Percentiles rank a stretch among this genome's conserved stretches.
phyloP scores from a whole-genome alignment of 2,113 vertebrate species.

The Ctenodactylus gundi region DNA sequence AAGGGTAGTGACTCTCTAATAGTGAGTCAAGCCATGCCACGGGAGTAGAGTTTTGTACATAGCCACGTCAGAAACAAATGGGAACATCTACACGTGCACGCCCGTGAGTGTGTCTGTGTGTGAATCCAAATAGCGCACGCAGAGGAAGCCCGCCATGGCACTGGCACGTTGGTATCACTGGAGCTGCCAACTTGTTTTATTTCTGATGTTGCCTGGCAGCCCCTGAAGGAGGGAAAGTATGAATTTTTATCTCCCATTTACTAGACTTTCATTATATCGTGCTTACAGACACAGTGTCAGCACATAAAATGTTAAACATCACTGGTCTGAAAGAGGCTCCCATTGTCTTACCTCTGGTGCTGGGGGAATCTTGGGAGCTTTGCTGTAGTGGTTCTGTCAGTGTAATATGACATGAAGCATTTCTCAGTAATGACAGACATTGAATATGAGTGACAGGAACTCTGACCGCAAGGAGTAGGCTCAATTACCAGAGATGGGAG shows the following conservation, averaged over 20 bases:
- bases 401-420: constrained; percentile 86
- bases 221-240: constrained; percentile 78
- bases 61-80: background rate
- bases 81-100: background rate
- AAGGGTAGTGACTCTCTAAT: background rate
- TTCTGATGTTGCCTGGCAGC: constrained; percentile 73
- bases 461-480: constrained; percentile 85
- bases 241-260: constrained; percentile 81
- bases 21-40: background rate
- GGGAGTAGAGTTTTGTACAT: background rate
- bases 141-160: background rate
- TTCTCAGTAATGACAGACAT: constrained; percentile 86
- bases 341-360: constrained; percentile 78
- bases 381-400: constrained; percentile 80
- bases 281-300: constrained; percentile 80
- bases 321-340: constrained; percentile 77
- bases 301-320: constrained; percentile 84
- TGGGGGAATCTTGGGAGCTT: constrained; percentile 78
- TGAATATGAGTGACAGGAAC: constrained; percentile 88
- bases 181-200: constrained; percentile 78
- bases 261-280: constrained; percentile 70
- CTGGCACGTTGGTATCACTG: background rate
- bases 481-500: constrained; percentile 86
- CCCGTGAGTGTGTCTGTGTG: background rate
- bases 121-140: background rate